phyloP scores from a whole-genome alignment of 1,140 invertebrate genomes.

The Calycopis cecrops region DNA sequence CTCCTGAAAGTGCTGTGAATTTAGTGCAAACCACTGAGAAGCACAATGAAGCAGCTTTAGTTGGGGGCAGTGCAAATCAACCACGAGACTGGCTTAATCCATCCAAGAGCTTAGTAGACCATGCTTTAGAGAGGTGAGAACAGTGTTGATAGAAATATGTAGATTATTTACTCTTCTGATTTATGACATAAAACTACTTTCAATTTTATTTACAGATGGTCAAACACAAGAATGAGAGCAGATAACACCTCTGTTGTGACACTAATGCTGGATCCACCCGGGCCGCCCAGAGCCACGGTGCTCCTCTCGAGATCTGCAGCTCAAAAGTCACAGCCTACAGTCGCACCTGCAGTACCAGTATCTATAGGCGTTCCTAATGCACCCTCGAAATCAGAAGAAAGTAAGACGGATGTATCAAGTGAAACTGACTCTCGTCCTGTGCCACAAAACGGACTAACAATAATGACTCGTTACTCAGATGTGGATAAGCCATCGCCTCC shows the following conservation, averaged over 20 bases:
- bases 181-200: slow-evolving; percentile 5
- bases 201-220: slow-evolving; percentile 76
- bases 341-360: slow-evolving; percentile 22
- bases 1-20: slow-evolving; percentile 87
- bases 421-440: slow-evolving; percentile 31
- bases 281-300: slow-evolving; percentile 84
- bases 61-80: slow-evolving; percentile 72
- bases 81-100: slow-evolving; percentile 88
- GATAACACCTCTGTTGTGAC: slow-evolving; percentile 97
- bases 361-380: slow-evolving; percentile 21
- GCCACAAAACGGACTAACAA: slow-evolving; percentile 60
- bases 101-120: slow-evolving; percentile 91
- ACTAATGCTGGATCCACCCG: slow-evolving; percentile 93
- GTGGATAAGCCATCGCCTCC: slow-evolving; percentile 35
- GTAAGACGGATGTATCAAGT: slow-evolving; percentile 22
- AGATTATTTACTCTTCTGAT: not conserved
- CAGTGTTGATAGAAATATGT: not conserved
- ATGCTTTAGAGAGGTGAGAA: slow-evolving; percentile 81
- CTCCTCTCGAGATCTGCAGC: slow-evolving; percentile 58
- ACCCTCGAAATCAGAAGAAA: slow-evolving; percentile 22
- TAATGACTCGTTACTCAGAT: slow-evolving; percentile 65
- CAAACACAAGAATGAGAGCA: slow-evolving; percentile 86
- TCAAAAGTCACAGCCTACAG: slow-evolving; percentile 27
- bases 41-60: slow-evolving; percentile 83
- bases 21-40: slow-evolving; percentile 88